A percentile compares a stretch with the other conserved stretches of the same genome.
Conservation (phyloP, 2,113 vertebrate species). For the Sarotherodon lohbergeri region DNA sequence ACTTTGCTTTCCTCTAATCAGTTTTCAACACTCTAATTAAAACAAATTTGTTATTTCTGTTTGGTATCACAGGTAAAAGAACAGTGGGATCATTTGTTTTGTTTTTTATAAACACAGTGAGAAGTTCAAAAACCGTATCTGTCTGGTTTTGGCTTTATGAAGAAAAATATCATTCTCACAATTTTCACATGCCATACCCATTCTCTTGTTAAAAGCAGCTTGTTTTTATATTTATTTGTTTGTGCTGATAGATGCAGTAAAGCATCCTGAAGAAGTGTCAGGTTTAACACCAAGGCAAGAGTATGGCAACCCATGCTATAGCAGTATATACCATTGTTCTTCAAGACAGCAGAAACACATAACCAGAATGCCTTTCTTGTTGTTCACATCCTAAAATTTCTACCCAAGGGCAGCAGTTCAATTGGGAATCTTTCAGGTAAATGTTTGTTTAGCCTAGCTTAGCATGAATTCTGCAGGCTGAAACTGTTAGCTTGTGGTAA, state of each 20-base stretch:
- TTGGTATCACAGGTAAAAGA: neutral
- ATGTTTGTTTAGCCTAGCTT: neutral
- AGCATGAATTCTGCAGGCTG: neutral
- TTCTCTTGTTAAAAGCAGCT: neutral
- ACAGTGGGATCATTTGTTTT: neutral
- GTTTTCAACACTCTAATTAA: neutral
- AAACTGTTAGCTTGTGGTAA: neutral
- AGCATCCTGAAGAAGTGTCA: neutral
- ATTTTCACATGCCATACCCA: neutral
- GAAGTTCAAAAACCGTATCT: neutral
- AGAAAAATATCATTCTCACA: neutral
- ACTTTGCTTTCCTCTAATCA: neutral
- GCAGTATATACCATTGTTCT: neutral
- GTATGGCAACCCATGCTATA: neutral
- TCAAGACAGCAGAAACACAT: neutral
- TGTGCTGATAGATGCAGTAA: neutral
- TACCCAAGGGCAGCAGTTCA: neutral
- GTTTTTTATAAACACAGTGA: neutral
- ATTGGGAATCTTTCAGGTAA: neutral
- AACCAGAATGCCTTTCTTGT: neutral
- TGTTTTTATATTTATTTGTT: neutral
- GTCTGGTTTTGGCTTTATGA: neutral
- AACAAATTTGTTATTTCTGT: neutral
- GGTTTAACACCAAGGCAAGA: neutral
- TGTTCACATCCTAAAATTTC: neutral